phyloP scores from a whole-genome alignment of 2,888 invertebrate species.

The Seira musarum region DNA sequence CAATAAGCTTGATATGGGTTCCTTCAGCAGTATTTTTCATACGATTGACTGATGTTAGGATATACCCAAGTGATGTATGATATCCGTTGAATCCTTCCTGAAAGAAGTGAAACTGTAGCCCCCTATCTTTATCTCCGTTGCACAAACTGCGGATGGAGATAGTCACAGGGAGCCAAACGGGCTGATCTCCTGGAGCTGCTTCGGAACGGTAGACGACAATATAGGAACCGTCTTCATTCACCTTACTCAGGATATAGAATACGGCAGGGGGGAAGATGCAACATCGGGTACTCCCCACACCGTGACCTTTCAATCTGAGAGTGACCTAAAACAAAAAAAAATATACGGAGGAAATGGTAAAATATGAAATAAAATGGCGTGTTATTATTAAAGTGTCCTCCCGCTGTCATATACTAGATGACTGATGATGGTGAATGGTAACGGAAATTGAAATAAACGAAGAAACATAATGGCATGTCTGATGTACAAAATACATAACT shows the following conservation, averaged over 20 bases:
- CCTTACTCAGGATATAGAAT: slow-evolving; percentile 61
- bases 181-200: slow-evolving; percentile 70
- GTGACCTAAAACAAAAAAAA: too few species aligned
- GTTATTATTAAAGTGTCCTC: too few species aligned
- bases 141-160: slow-evolving; percentile 74
- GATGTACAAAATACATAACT: too few species aligned
- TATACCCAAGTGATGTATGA: slow-evolving; percentile 68
- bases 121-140: slow-evolving; percentile 73
- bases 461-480: too few species aligned
- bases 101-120: slow-evolving; percentile 74
- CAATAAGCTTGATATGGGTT: slow-evolving; percentile 47
- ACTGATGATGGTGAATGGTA: too few species aligned
- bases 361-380: too few species aligned
- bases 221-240: slow-evolving; percentile 53
- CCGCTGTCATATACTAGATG: too few species aligned
- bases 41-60: slow-evolving; percentile 67
- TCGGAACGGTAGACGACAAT: slow-evolving; percentile 67
- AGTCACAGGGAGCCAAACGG: slow-evolving; percentile 75
- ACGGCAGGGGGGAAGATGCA: slow-evolving; percentile 60
- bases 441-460: too few species aligned
- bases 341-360: too few species aligned
- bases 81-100: slow-evolving; percentile 71
- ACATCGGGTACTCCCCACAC: slow-evolving; percentile 56
- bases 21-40: slow-evolving; percentile 47
- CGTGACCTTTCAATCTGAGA: slow-evolving; percentile 60